Percentiles rank a stretch among this genome's conserved stretches.
phyloP scores from a whole-genome alignment of 2,113 vertebrate genomes.

The Meleagris gallopavo region DNA sequence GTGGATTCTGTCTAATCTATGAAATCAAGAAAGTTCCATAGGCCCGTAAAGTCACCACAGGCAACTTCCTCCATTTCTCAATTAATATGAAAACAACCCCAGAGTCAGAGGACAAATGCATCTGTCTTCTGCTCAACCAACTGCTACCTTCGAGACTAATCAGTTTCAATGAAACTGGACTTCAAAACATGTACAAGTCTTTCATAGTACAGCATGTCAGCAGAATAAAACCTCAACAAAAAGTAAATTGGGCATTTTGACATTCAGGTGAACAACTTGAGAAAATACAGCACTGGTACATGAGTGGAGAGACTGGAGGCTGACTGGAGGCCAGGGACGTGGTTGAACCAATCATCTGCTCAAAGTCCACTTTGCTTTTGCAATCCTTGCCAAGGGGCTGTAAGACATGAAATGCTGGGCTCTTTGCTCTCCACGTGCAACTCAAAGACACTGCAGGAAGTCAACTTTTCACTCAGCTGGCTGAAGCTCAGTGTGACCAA shows the following conservation, averaged over 20 bases:
- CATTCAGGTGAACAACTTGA: neutral
- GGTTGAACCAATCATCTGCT: neutral
- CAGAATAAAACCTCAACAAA: neutral
- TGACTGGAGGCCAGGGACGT: neutral
- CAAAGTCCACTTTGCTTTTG: conserved; percentile 24
- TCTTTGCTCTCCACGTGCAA: neutral
- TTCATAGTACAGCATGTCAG: neutral
- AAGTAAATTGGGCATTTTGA: neutral
- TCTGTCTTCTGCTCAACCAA: neutral
- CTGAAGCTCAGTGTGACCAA: neutral
- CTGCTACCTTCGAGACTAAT: neutral
- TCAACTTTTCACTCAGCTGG: neutral
- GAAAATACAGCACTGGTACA: neutral
- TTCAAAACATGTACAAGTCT: neutral
- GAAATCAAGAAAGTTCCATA: neutral
- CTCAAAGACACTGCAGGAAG: neutral
- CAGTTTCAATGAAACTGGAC: neutral
- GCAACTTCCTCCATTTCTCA: neutral
- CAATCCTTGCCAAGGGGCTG: neutral
- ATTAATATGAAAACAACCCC: neutral
- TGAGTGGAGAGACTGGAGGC: neutral
- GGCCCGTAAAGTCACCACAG: neutral
- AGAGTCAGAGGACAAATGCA: neutral
- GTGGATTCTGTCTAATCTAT: neutral
- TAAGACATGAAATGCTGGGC: neutral